Evolutionary conservation across 2,113 vertebrate genomes (phyloP).

Genomic region (Alligator mississippiensis): DNA sequence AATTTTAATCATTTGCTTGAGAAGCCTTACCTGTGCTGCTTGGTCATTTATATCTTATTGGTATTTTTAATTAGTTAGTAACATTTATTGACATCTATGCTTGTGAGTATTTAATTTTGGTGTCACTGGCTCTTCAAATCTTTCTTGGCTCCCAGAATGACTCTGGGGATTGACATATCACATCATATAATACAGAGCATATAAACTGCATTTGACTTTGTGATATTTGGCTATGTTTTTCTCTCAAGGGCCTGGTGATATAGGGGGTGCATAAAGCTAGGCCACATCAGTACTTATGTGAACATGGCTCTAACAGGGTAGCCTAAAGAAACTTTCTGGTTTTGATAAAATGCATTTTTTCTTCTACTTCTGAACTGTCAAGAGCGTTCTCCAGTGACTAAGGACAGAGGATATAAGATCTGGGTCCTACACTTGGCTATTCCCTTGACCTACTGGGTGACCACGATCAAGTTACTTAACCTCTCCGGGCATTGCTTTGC

Average conservation of each 20-base stretch:
- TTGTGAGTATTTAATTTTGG: too few species aligned
- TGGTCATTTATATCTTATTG: too few species aligned
- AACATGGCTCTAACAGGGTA: not conserved
- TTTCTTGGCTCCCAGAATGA: too few species aligned
- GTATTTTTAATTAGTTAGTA: too few species aligned
- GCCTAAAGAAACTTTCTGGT: not conserved
- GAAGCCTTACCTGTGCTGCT: too few species aligned
- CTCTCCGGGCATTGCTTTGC: not conserved
- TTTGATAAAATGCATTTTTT: not conserved
- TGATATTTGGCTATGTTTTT: not conserved
- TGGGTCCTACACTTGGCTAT: not conserved
- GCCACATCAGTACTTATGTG: not conserved
- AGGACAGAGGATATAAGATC: not conserved
- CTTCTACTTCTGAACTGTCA: not conserved
- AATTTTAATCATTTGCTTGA: too few species aligned
- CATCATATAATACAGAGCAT: not conserved
- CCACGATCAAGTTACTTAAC: conserved; percentile 50
- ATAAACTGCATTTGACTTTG: not conserved
- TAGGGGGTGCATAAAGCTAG: not conserved
- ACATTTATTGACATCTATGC: too few species aligned
- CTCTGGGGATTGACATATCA: not conserved
- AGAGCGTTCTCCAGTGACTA: conserved; percentile 16
- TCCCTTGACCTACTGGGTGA: conserved; percentile 11
- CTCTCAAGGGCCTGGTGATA: not conserved
- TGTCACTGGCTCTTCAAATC: too few species aligned